Evolutionary conservation across 2,113 vertebrate species (phyloP), one percentile per base, ranked within the genome.

Genomic region (Entelurus aequoreus): DNA sequence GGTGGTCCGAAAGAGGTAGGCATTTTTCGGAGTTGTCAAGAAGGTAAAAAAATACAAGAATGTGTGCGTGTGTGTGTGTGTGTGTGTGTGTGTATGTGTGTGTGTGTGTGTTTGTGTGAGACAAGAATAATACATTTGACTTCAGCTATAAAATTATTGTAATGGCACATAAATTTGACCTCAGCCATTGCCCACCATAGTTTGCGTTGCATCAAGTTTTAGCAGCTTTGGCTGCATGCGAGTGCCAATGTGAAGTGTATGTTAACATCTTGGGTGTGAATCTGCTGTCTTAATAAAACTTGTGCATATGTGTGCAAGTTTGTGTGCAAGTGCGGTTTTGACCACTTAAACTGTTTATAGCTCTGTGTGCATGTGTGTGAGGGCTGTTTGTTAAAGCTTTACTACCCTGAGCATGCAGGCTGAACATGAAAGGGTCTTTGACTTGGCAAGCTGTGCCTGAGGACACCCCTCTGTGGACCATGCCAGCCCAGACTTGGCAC

Each of bases 391-490:
- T 81, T 75, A 78, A 79, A 76, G 80, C 82, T 84, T 85, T 87
- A 80, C 84, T 79, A 74, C 80, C 76, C 76, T 81, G 72, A 76
- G 82, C 60, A 64, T 80, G 72, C 83, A 83, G 77, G 81, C 85
- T 79, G 79, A 85, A 88, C 88, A 89, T 88, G 86, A 90, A 87
- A 87, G 89, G 86, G 84, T 88, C 86, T 90, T 86, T 90, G 86
- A 91, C 91, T 94, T 90, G 88, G 91, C 91, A 93, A 80, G 86
- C 87, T 84, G 77, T 74, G 90, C 89, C 88, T 83, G 62, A 85
- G 90, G 92, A 93, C 92, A 92, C 93, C 94, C 92, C 90, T 93
- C 90, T 91, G 92, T 92, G 91, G 85, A 88, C 81, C 76, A 86
- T 93, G 92, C 91, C 92, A 87, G 88, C 90, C 90, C 88, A 77